A percentile compares a stretch with the other conserved stretches of the same genome.
Conservation (phyloP, 2,113 vertebrate species). For the Shinisaurus crocodilurus region DNA sequence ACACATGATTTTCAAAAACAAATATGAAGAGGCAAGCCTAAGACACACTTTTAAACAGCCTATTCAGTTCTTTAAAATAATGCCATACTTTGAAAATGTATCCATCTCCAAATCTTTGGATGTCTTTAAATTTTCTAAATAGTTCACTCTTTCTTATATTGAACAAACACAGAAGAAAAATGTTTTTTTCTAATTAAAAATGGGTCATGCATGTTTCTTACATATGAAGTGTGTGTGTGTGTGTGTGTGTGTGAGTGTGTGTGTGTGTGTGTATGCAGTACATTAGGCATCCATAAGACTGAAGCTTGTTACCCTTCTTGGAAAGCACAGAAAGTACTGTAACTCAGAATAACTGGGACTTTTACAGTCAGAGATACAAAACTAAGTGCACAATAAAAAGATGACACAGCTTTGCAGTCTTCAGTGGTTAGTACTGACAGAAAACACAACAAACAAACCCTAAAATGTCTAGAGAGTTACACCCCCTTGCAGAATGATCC, state of each 20-base stretch:
- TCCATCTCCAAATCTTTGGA: neutral
- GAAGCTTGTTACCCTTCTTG: neutral
- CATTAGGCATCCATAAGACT: neutral
- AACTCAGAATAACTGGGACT: neutral
- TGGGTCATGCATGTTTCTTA: neutral
- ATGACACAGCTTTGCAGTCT: neutral
- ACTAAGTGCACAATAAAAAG: neutral
- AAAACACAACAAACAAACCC: neutral
- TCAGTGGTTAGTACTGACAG: neutral
- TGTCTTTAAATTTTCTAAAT: neutral
- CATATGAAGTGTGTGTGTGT: neutral
- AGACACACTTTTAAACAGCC: neutral
- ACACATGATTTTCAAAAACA: neutral
- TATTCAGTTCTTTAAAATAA: neutral
- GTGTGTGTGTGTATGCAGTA: neutral
- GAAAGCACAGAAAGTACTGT: neutral
- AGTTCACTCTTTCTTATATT: neutral
- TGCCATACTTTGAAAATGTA: neutral
- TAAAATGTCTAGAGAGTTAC: neutral
- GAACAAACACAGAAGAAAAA: neutral
- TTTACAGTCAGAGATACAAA: neutral
- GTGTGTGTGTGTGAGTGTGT: no score
- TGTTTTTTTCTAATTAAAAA: neutral
- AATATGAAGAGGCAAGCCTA: neutral
- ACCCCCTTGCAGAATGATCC: no score